Conservation (phyloP, 2,888 invertebrate species). For the Elegia similella region DNA sequence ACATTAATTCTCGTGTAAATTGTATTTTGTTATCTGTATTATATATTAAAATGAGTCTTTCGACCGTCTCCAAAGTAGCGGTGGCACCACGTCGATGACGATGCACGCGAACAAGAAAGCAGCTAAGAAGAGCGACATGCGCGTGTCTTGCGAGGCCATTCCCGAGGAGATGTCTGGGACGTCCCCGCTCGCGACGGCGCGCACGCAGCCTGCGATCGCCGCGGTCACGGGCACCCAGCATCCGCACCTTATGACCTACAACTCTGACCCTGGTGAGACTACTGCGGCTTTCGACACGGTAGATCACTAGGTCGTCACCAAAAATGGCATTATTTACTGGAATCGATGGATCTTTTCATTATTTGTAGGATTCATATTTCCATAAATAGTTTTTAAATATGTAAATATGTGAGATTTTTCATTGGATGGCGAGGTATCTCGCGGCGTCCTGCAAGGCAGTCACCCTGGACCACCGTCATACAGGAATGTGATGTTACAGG, state of each 20-base stretch:
- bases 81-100: slow-evolving; percentile 46
- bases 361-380: too few species aligned
- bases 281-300: too few species aligned
- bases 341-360: not conserved
- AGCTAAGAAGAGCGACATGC: slow-evolving; percentile 88
- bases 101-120: slow-evolving; percentile 81
- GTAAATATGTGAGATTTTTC: too few species aligned
- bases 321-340: not conserved
- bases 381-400: too few species aligned
- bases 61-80: too few species aligned
- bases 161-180: slow-evolving; percentile 93
- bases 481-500: slow-evolving; percentile 26
- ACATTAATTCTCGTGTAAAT: too few species aligned
- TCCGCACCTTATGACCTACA: slow-evolving; percentile 61
- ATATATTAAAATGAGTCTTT: too few species aligned
- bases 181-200: slow-evolving; percentile 85
- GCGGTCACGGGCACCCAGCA: slow-evolving; percentile 35
- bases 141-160: slow-evolving; percentile 94
- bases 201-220: slow-evolving; percentile 21
- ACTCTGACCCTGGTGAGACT: slow-evolving; percentile 64
- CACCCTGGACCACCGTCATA: not conserved
- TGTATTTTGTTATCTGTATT: too few species aligned
- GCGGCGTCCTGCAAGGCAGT: not conserved
- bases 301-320: not conserved
- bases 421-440: not conserved